Evolutionary conservation across 2,888 invertebrate genomes (phyloP).

Genomic region (Frankliniella fusca): DNA sequence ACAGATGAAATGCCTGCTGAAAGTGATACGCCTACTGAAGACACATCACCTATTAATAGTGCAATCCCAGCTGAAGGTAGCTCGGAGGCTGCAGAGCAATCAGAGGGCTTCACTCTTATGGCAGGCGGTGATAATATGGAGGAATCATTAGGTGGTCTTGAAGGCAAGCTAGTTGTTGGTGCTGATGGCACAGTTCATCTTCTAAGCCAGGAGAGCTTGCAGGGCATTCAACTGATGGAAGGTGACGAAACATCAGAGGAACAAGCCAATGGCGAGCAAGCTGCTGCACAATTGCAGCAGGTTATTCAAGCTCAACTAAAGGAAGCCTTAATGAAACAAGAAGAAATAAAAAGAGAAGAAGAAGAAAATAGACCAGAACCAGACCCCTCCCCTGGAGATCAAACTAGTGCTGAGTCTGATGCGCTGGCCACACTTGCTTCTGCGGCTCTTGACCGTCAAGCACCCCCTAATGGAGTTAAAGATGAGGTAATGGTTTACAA

Average conservation of each 20-base stretch:
- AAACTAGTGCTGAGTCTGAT: conserved; percentile 42
- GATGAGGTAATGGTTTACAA: conserved; percentile 33
- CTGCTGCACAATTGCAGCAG: background rate
- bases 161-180: background rate
- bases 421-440: conserved; percentile 50
- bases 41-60: background rate
- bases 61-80: too few species aligned
- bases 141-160: background rate
- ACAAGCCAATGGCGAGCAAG: background rate
- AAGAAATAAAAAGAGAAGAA: background rate
- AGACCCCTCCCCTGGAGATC: background rate
- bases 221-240: conserved; percentile 15
- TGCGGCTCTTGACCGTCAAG: conserved; percentile 48
- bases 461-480: conserved; percentile 40
- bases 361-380: background rate
- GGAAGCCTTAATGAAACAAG: background rate
- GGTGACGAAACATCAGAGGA: background rate
- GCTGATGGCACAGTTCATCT: conserved; percentile 1
- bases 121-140: background rate
- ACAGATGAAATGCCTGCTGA: background rate
- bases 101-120: background rate
- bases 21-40: background rate
- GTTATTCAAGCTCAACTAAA: background rate
- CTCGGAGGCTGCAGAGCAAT: background rate
- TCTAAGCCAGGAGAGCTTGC: background rate